Base-by-base conservation (phyloP, 1,140 invertebrate species). In the Drosophila chauvacae region DNA sequence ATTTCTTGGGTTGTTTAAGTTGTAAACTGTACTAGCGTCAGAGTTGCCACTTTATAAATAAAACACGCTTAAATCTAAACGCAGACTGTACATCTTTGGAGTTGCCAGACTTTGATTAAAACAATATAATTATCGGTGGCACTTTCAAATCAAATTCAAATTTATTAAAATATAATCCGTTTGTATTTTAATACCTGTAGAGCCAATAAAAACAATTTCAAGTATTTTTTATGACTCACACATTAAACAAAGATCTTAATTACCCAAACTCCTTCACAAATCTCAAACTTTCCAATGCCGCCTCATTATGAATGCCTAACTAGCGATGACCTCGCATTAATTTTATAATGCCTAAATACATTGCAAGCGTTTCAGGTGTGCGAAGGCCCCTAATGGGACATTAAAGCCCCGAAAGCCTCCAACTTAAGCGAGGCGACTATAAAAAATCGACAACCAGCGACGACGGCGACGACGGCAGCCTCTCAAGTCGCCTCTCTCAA, bases 371-470 rank as follows among this genome's bases (percentile, higher is more conserved):
- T 74, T 62, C 55, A 59, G 56, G 64, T 69, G 65, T 66, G 44
- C 45, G 16, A 42, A 26, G 48, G 48, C 60, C 69, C 76, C 71
- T 76, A 84, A 84, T 76, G 76, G 63, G 68, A 74, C 65, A 79
- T 82, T 82, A 79, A 83, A 80, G 77, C 56, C 33, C 53, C 72
- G n/a, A 65, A 60, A 79, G 57, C 70, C 80, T 56, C 68, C 60
- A 30, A 72, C 55, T 76, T 81, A 64, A 81, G 71, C 69, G 60
- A 62, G 62, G 62, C 76, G 73, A 65, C 83, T 70, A 84, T 84
- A 80, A 85, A 85, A 85, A 71, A 79, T 69, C 55, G 50, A 61
- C 55, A 66, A 70, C 62, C 69, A 62, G 69, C 55, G 41, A 58
- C 53, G 28, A 44, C 74, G 44, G 58, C 47, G 39, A 53, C 80